Conservation (phyloP, 2,113 vertebrate species). For the Leucopternis melanops region DNA sequence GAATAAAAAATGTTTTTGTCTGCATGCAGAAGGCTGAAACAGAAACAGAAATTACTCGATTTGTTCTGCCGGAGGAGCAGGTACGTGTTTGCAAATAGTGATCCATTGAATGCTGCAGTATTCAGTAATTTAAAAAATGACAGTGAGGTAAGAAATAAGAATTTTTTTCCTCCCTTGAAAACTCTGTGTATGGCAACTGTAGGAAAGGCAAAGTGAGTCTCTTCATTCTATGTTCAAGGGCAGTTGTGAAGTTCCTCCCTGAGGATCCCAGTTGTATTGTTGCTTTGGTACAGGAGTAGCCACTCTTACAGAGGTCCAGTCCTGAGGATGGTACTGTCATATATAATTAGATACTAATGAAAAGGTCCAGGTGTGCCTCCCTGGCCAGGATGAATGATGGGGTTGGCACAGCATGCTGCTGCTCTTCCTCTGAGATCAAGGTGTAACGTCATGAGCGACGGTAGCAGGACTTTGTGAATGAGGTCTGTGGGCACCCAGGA, state of each 20-base stretch:
- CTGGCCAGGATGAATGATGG: not conserved
- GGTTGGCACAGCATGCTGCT: not conserved
- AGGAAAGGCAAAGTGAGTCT: not conserved
- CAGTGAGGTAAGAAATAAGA: not conserved
- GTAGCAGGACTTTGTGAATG: not conserved
- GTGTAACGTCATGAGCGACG: fast-evolving
- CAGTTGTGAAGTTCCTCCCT: not conserved
- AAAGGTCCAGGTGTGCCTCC: not conserved
- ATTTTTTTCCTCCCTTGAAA: not conserved
- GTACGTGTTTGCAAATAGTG: not conserved
- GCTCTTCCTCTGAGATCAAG: not conserved
- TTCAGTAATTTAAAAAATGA: not conserved
- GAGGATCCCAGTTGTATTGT: not conserved
- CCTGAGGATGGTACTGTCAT: not conserved
- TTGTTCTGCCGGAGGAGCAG: conserved; percentile 13
- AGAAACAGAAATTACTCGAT: conserved; percentile 12
- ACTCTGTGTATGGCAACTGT: not conserved
- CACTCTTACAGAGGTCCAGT: not conserved
- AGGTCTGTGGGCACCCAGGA: not conserved
- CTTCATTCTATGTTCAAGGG: not conserved
- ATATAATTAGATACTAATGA: not conserved
- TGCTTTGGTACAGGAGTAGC: not conserved
- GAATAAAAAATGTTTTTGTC: conserved; percentile 57
- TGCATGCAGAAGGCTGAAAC: conserved; percentile 20
- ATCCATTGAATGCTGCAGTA: not conserved